phyloP scores from a whole-genome alignment of 2,888 invertebrate species.

The Cactoblastis cactorum region DNA sequence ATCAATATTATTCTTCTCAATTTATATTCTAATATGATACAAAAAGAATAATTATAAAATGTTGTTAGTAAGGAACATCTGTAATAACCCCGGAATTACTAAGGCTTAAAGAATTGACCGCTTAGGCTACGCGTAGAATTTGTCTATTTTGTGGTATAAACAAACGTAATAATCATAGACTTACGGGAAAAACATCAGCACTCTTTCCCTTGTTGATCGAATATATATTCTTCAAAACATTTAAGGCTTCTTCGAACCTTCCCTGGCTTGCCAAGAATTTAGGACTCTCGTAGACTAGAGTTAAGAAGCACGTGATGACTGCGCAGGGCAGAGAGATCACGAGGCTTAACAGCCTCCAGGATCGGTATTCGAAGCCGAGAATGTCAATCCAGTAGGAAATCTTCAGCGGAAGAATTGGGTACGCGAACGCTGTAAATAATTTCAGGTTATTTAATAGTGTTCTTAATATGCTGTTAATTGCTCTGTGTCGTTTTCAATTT shows the following conservation, averaged over 20 bases:
- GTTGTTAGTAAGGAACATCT: too few species aligned
- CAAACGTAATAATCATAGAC: constrained; percentile 21
- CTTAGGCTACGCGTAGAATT: too few species aligned
- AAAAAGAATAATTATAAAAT: too few species aligned
- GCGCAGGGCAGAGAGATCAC: constrained; percentile 83
- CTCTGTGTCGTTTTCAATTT: too few species aligned
- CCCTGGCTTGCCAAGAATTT: constrained; percentile 84
- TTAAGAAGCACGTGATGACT: constrained; percentile 81
- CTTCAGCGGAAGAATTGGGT: constrained; percentile 82
- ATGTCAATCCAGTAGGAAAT: constrained; percentile 62
- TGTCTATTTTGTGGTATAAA: too few species aligned
- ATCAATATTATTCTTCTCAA: too few species aligned
- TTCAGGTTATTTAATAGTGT: too few species aligned
- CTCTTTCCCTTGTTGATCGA: constrained; percentile 55
- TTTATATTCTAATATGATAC: too few species aligned
- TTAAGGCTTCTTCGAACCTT: constrained; percentile 78
- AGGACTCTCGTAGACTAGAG: constrained; percentile 79
- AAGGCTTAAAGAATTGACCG: too few species aligned
- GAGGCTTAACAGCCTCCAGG: constrained; percentile 88
- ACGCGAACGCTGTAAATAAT: constrained; percentile 77
- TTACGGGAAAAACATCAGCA: constrained; percentile 58
- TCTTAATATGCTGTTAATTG: too few species aligned
- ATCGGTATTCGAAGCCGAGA: constrained; percentile 79
- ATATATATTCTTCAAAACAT: constrained; percentile 59
- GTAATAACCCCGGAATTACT: too few species aligned